Conservation (phyloP, 2,797 vertebrate genomes). For the Karalla daura region DNA sequence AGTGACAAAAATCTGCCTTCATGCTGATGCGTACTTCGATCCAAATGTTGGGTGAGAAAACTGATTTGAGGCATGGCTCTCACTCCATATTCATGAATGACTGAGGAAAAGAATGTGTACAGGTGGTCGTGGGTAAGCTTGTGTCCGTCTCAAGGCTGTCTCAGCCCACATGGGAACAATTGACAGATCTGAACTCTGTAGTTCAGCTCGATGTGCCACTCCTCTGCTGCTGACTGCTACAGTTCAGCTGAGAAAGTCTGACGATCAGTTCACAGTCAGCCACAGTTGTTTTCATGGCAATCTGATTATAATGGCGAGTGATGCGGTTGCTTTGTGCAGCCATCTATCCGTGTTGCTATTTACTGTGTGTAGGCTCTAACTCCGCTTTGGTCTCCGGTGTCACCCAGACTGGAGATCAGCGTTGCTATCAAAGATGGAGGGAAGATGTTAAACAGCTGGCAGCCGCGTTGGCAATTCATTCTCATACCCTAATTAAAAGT, state of each 20-base stretch:
- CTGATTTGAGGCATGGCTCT: not conserved
- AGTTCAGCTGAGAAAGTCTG: conserved; percentile 1
- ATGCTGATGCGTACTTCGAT: conserved; percentile 18
- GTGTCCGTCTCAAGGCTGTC: conserved; percentile 1
- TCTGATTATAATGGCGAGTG: too few species aligned
- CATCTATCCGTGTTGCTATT: too few species aligned
- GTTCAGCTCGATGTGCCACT: not conserved
- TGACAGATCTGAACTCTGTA: not conserved
- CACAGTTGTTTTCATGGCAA: too few species aligned
- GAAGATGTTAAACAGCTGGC: not conserved
- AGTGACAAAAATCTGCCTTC: not conserved
- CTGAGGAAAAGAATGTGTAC: conserved; percentile 8
- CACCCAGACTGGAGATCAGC: too few species aligned
- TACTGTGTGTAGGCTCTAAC: too few species aligned
- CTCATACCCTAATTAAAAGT: conserved; percentile 43
- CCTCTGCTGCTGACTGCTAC: conserved; percentile 1
- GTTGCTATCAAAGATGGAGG: not conserved
- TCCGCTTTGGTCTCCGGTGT: too few species aligned
- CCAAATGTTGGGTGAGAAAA: conserved; percentile 11
- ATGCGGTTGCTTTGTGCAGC: too few species aligned
- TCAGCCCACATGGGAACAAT: not conserved
- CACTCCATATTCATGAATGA: conserved; percentile 19
- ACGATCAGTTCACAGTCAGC: too few species aligned
- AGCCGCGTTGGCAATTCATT: conserved; percentile 29
- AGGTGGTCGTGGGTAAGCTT: not conserved